Base-by-base conservation (phyloP, 2,797 vertebrate genomes). In the Acrossocheilus wenchowensis region DNA sequence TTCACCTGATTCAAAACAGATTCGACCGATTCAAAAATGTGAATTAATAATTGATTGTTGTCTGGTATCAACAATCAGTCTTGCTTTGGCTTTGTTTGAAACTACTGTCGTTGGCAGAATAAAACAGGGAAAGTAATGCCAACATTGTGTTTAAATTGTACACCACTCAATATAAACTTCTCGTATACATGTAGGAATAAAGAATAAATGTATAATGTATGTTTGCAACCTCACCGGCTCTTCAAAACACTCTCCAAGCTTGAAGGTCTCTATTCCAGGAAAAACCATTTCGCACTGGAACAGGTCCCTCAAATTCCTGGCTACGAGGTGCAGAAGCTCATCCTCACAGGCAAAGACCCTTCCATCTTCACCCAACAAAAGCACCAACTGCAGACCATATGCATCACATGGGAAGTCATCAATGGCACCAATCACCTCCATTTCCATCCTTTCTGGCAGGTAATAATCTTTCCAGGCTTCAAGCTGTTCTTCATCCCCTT, bases 401-500 rank as follows among this genome's bases (percentile, higher is more conserved):
- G 87, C 81, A 0, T 86, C 81, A 81, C 84, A 86, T 9, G 83
- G 77, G 45, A 88, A 89, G 30, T 89, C 54, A 10, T 88, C 87
- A 69, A 89, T 75, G 1, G 77, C 84, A 66, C 89, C 87, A 34
- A 89, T 89, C n/a, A 89, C 89, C 45, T 52, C 50, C 87, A 88
- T 88, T 17, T 88, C 77, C 81, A 50, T 89, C 62, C 81, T 81
- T 78, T 88, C 62, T 50, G 88, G 77, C 5, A 89, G 84, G 74
- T 88, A 89, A 11, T n/a, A 86, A 81, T 87, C 80, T 86, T 86
- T 82, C 88, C 88, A 89, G 60, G 86, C 75, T 81, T 89, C 88
- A 15, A 89, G 81, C 50, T 88, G 75, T 2, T 84, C 89, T 12
- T 84, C 78, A 50, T 88, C 71, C 14, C 84, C 78, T 45, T 64